These are phyloP conservation scores for Tenodera sinensis DNA, from an alignment of 2,888 invertebrate genomes.

Conservation along the genomic window DNA sequence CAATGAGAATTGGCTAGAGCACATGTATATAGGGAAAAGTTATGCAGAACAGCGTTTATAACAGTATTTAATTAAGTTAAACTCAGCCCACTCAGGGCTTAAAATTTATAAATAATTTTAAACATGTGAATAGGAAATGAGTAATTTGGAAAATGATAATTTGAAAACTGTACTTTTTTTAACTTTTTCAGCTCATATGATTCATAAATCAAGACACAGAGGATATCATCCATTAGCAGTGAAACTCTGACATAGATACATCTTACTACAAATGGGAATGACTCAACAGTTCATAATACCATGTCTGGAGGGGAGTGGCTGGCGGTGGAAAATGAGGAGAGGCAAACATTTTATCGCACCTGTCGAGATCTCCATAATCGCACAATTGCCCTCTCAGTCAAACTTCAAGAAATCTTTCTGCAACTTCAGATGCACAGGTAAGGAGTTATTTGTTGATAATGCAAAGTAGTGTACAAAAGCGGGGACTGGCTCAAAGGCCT, in stretches of 20 bases:
- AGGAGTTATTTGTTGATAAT: no score
- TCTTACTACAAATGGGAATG: neutral
- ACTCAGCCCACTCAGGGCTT: no score
- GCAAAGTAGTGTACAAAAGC: no score
- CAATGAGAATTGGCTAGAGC: no score
- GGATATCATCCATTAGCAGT: neutral
- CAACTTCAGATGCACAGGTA: neutral
- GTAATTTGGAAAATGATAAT: neutral
- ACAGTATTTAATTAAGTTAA: no score
- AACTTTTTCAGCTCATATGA: neutral
- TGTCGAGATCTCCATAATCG: neutral
- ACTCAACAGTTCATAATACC: neutral
- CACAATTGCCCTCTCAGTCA: neutral
- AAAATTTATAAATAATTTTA: neutral
- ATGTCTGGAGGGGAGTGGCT: slow-evolving; percentile 5
- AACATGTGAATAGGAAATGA: neutral
- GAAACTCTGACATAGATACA: neutral
- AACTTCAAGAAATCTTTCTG: neutral
- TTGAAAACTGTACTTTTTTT: neutral
- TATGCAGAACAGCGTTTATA: no score
- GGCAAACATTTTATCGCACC: neutral
- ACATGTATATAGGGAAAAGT: no score
- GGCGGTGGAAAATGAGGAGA: neutral
- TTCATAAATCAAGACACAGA: neutral
- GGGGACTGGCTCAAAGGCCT: no score